These are phyloP conservation scores for Diplogasteroides magnus DNA, from an alignment of 1,140 invertebrate species.

Conservation along the genomic window DNA sequence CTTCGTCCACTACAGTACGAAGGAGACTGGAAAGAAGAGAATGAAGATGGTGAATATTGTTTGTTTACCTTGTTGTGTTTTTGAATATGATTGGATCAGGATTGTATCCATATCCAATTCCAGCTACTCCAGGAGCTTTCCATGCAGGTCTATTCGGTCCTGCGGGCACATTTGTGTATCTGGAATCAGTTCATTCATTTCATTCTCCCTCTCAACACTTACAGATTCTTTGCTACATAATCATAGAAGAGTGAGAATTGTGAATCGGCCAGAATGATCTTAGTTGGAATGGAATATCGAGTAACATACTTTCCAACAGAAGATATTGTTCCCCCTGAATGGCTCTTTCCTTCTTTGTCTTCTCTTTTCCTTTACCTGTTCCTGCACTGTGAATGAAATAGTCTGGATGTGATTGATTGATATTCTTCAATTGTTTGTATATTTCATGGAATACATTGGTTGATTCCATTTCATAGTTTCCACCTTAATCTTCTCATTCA, in stretches of 20 bases:
- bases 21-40: slow-evolving; percentile 31
- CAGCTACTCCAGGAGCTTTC: slow-evolving; percentile 37
- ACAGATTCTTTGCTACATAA: slow-evolving; percentile 34
- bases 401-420: slow-evolving; percentile 21
- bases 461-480: slow-evolving; percentile 25
- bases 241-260: slow-evolving; percentile 42
- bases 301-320: slow-evolving; percentile 40
- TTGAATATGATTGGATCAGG: slow-evolving; percentile 29
- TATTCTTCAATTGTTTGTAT: slow-evolving; percentile 30
- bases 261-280: slow-evolving; percentile 38
- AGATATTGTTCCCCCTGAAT: slow-evolving; percentile 34
- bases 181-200: not conserved
- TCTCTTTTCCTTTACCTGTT: slow-evolving; percentile 20
- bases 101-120: slow-evolving; percentile 42
- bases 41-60: not conserved
- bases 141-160: slow-evolving; percentile 17
- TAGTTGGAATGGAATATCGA: slow-evolving; percentile 32
- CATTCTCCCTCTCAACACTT: too few species aligned
- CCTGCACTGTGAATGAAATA: slow-evolving; percentile 42
- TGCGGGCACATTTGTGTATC: slow-evolving; percentile 37
- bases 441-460: slow-evolving; percentile 43
- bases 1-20: slow-evolving; percentile 36
- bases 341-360: not conserved
- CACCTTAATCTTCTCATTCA: not conserved
- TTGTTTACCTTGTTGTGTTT: slow-evolving; percentile 36